Evolutionary conservation across 2,113 vertebrate species (phyloP), one percentile per base, ranked within the genome.

Genomic region (Neodon shergylaensis): DNA sequence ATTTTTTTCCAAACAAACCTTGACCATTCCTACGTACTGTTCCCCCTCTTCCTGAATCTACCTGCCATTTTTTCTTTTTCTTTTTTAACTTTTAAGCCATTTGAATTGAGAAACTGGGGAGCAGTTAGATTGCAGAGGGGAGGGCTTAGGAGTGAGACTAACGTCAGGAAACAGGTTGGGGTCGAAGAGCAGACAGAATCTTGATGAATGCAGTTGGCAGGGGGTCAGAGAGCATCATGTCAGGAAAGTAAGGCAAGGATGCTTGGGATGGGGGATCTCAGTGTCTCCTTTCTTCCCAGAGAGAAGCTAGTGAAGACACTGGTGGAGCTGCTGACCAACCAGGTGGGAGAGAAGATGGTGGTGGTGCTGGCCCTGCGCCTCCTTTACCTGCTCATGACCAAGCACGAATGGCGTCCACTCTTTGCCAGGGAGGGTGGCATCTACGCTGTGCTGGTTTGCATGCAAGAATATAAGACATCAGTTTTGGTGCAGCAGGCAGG

Each of bases 361-460:
- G 99, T 98, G 74, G 96, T 98, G 22, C 94, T 98, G 95, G 96
- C 98, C 0, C 98, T 99, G 86, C 98, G 98, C 11, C 98, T 99
- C 84, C 99, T 99, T 6, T 99, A 99, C 54, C 81, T 98, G 88
- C 98, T 99, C 19, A 98, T 99, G 99, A 98, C 98, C 5, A 98
- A 98, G n/a, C 98, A 98, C 0, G 99, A 99, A 77, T 99, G 99
- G 99, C 98, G 99, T 0, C 98, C 99, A 1, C 97, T 98, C 33
- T 99, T 99, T 10, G 99, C 99, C 97, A 99, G 99, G 0, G 99
- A 99, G 96, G 99, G 99, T 0, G 99, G 99, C 0, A 99, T 99
- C 97, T 99, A 99, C 12, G 99, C 99, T 0, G 97, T 99, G 90
- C 98, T 99, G 98, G 98, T 98, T 94, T 98, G 99, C 98, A 99